Conservation (phyloP, 2,113 vertebrate genomes). For the Actenoides hombroni region DNA sequence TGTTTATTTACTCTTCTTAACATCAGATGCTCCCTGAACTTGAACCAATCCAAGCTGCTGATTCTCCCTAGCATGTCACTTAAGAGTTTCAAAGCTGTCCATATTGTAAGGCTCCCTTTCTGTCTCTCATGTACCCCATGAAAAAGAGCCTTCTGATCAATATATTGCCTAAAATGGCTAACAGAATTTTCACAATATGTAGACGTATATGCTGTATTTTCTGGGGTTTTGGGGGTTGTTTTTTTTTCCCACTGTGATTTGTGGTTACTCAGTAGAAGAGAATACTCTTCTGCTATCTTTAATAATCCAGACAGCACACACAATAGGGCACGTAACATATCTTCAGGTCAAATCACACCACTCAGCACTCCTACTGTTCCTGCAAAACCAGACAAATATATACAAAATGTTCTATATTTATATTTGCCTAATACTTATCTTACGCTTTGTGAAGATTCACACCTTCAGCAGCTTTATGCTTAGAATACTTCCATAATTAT, state of each 20-base stretch:
- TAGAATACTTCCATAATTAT: background rate
- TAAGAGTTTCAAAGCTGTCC: background rate
- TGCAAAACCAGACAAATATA: background rate
- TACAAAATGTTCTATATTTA: background rate
- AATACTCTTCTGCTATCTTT: background rate
- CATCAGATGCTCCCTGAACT: background rate
- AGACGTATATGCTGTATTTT: background rate
- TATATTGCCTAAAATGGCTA: background rate
- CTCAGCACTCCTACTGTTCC: background rate
- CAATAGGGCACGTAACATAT: background rate
- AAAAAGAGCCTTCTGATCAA: background rate
- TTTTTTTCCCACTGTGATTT: background rate
- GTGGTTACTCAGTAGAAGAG: background rate
- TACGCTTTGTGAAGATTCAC: background rate
- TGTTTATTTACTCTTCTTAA: background rate
- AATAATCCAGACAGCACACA: background rate
- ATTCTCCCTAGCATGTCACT: background rate
- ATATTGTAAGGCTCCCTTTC: background rate
- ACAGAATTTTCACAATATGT: background rate
- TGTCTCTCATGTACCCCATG: background rate
- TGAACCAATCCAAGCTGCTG: background rate
- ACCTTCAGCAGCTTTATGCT: background rate
- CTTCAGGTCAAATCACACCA: background rate
- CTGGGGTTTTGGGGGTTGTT: fast-evolving
- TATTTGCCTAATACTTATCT: background rate